Evolutionary conservation across 2,113 vertebrate species (phyloP).

Genomic region (Irena cyanogastra): DNA sequence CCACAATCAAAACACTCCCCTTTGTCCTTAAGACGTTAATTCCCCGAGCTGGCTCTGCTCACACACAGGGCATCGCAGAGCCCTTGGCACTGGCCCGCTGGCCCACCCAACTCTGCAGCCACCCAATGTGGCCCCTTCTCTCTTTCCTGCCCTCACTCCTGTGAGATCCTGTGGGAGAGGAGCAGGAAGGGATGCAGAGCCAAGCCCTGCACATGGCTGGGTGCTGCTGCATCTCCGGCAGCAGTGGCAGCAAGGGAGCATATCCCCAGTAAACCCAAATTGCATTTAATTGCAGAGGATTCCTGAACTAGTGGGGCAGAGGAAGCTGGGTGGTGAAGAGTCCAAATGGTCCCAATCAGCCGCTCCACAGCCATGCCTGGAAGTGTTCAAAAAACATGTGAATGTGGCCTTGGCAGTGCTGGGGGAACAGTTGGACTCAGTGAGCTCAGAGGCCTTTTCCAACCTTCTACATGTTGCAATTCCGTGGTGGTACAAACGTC

Average conservation of each 20-base stretch:
- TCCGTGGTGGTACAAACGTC: not conserved
- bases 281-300: not conserved
- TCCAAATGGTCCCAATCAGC: rapidly evolving
- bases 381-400: not conserved
- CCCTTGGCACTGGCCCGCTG: rapidly evolving
- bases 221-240: not conserved
- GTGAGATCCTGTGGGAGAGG: not conserved
- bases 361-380: not conserved
- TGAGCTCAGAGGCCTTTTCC: not conserved
- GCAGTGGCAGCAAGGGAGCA: not conserved
- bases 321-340: not conserved
- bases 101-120: not conserved
- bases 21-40: not conserved
- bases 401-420: not conserved
- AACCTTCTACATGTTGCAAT: rapidly evolving
- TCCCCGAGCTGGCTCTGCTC: rapidly evolving
- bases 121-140: rapidly evolving
- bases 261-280: not conserved
- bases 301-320: not conserved
- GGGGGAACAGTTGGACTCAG: not conserved
- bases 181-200: not conserved
- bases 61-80: rapidly evolving
- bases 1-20: not conserved
- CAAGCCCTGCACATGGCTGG: rapidly evolving
- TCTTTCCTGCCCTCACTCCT: not conserved